These are phyloP conservation scores for Pseudeuparius sepicola DNA, from an alignment of 2,888 invertebrate genomes.

Conservation along the genomic window DNA sequence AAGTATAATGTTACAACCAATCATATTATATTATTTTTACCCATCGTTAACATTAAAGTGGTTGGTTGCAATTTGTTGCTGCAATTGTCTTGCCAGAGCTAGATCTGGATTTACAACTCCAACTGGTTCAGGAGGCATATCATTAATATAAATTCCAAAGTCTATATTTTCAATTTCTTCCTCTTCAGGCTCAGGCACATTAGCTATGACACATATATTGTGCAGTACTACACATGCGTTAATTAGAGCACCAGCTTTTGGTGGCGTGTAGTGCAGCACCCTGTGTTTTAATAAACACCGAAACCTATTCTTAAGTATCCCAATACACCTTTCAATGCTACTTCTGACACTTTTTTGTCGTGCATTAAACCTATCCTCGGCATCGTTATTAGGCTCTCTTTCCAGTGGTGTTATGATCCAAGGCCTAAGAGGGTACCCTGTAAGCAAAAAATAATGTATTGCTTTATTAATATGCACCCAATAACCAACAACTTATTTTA, in stretches of 20 bases:
- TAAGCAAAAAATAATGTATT: too few relatives aligned
- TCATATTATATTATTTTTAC: neutral
- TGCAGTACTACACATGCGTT: constrained; percentile 18
- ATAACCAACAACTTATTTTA: too few relatives aligned
- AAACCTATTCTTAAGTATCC: constrained; percentile 19
- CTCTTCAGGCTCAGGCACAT: constrained; percentile 8
- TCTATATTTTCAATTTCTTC: neutral
- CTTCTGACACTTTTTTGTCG: constrained; percentile 10
- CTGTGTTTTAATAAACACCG: constrained; percentile 18
- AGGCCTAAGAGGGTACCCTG: constrained; percentile 15
- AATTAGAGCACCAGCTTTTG: constrained; percentile 13
- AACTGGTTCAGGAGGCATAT: neutral
- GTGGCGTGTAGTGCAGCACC: constrained; percentile 17
- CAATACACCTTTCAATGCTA: constrained; percentile 18
- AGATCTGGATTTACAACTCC: neutral
- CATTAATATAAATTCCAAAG: neutral
- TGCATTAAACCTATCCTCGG: constrained; percentile 14
- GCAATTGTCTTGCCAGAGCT: constrained; percentile 1
- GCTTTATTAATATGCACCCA: too few relatives aligned
- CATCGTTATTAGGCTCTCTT: constrained; percentile 10
- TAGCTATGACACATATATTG: constrained; percentile 16
- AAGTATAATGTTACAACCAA: too few relatives aligned
- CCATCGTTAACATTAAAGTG: constrained; percentile 1
- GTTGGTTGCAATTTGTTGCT: constrained; percentile 1
- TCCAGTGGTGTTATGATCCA: constrained; percentile 16